Base-by-base conservation (phyloP, 2,888 invertebrate genomes). In the Luperina testacea region DNA sequence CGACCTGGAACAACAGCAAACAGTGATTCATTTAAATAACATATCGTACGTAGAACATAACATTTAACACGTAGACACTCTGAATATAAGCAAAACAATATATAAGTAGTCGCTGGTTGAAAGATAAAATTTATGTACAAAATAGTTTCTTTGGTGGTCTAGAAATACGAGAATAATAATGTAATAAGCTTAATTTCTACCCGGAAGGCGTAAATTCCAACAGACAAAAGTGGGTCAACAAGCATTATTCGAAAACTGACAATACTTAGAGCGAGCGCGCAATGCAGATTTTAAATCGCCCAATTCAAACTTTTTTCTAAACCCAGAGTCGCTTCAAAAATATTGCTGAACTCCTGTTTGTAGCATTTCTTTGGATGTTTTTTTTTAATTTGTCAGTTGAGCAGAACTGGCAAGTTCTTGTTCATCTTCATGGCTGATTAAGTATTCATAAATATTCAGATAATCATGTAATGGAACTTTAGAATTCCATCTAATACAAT, bases 251-350 rank as follows among this genome's bases (percentile, higher is more conserved):
- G 75, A 80, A 86, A 85, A 82, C 84, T 85, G 86, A 85, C 84
- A 86, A 85, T 85, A 85, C 80, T 84, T 69, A 84, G 64, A 83
- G 83, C 83, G 75, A 72, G 86, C 86, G 86, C 83, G 84, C 84
- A 86, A 59, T 85, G 86, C 83, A 85, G 86, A 85, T 83, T 85
- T 86, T 85, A 82, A 85, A 86, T 86, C 77, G 86, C 2, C 67
- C 79, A 76, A 86, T 85, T 77, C 83, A 77, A 85, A 85, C 83
- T 80, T 85, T 85, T 84, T 86, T 85, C 75, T 75, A 80, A 85
- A 77, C 45, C 45, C 76, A 24, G 64, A 75, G 63, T 75, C 42
- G n/a, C 67, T 83, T 83, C 45, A 77, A 72, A 81, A 82, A 77
- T 82, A 77, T 72, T 51, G 38, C 51, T 72, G 51, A 74, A 63